Conservation (phyloP, 2,113 vertebrate genomes). For the Erpornis zantholeuca region DNA sequence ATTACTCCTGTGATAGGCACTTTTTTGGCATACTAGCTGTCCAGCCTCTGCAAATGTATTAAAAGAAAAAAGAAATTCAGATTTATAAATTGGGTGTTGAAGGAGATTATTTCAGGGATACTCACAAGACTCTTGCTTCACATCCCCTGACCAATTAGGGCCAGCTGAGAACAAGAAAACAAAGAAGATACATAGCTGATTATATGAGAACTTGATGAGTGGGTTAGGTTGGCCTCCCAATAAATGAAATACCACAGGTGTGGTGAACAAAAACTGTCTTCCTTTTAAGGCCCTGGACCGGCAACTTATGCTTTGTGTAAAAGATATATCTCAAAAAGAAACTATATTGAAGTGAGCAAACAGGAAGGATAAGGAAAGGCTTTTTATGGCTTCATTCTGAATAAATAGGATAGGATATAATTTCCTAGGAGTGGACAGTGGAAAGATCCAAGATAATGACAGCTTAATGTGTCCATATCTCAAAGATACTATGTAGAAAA, state of each 20-base stretch:
- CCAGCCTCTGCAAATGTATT: background rate
- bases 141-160: background rate
- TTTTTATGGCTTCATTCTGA: background rate
- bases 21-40: background rate
- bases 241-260: background rate
- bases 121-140: background rate
- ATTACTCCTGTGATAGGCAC: background rate
- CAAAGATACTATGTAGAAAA: background rate
- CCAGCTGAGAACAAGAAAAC: background rate
- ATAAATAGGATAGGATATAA: background rate
- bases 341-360: background rate
- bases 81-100: background rate
- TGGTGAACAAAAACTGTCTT: background rate
- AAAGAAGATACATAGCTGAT: background rate
- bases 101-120: background rate
- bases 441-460: background rate
- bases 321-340: background rate
- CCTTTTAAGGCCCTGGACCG: background rate
- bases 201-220: background rate
- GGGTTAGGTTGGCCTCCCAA: background rate
- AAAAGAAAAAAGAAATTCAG: background rate
- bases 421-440: background rate
- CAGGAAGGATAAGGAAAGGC: background rate
- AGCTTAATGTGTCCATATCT: background rate
- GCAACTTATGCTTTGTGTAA: background rate